Conservation (phyloP, 1,140 invertebrate species). For the Lepidurus apus region DNA sequence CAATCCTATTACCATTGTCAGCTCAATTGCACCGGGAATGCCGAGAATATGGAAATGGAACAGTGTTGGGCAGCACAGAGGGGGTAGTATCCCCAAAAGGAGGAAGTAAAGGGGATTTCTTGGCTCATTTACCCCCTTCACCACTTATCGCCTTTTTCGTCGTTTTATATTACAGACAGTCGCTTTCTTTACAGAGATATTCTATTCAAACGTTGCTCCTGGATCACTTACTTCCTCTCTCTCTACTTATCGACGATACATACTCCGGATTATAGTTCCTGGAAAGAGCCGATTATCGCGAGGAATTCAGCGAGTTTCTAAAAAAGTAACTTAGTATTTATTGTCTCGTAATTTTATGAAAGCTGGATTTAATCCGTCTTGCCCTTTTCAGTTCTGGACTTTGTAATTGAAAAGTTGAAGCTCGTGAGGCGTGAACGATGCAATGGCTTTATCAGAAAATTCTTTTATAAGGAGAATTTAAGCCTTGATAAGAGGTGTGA, state of each 20-base stretch:
- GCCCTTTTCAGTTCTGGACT: background rate
- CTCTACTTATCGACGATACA: too few relatives aligned
- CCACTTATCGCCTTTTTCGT: background rate
- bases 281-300: too few relatives aligned
- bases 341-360: background rate
- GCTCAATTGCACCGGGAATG: conserved; percentile 15
- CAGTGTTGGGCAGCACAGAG: background rate
- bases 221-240: too few relatives aligned
- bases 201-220: background rate
- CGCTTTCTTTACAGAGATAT: background rate
- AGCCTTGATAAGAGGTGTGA: conserved; percentile 18
- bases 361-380: background rate
- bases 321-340: background rate
- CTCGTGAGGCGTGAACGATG: background rate
- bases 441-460: background rate
- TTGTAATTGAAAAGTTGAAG: background rate
- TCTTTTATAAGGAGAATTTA: background rate
- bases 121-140: conserved; percentile 21
- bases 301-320: background rate
- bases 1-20: conserved; percentile 22
- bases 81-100: background rate
- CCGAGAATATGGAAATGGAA: background rate
- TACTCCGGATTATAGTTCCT: too few relatives aligned
- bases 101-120: conserved; percentile 11
- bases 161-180: background rate